Evolutionary conservation across 2,797 vertebrate species (phyloP).

Genomic region (Phrynocephalus forsythii): DNA sequence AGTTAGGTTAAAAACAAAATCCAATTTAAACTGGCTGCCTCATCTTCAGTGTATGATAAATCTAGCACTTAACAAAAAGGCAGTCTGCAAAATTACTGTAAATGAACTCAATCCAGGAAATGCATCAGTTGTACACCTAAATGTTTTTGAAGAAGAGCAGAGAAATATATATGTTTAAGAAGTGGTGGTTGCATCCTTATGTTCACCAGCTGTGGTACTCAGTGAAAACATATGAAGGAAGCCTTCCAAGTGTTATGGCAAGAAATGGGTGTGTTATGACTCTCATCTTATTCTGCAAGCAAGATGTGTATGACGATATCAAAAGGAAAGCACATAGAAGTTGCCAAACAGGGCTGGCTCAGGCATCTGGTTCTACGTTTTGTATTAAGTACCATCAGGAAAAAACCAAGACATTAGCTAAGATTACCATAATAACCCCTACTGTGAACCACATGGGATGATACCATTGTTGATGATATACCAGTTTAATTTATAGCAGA

Average conservation of each 20-base stretch:
- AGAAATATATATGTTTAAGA: not conserved
- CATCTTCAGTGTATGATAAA: constrained; percentile 37
- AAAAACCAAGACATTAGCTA: constrained; percentile 19
- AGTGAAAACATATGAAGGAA: constrained; percentile 39
- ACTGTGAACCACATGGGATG: not conserved
- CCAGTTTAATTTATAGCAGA: not conserved
- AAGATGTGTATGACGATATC: constrained; percentile 37
- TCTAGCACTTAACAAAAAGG: constrained; percentile 27
- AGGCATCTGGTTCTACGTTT: not conserved
- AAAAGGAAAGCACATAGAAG: not conserved
- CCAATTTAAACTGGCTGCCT: constrained; percentile 54
- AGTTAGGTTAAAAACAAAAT: constrained; percentile 29
- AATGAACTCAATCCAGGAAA: constrained; percentile 44
- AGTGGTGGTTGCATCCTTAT: constrained; percentile 26
- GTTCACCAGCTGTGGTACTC: constrained; percentile 32
- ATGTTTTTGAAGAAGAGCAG: constrained; percentile 8
- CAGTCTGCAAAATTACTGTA: constrained; percentile 43
- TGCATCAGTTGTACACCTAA: constrained; percentile 21
- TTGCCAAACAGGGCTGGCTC: not conserved
- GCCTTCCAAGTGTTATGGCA: constrained; percentile 19
- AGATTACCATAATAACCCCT: constrained; percentile 9
- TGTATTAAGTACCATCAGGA: constrained; percentile 37
- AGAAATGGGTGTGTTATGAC: constrained; percentile 4
- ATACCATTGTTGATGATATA: not conserved
- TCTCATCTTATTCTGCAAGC: constrained; percentile 3